Evolutionary conservation across 2,888 invertebrate species (phyloP), one percentile per base, ranked within the genome.

Genomic region (Nasonia oneida): DNA sequence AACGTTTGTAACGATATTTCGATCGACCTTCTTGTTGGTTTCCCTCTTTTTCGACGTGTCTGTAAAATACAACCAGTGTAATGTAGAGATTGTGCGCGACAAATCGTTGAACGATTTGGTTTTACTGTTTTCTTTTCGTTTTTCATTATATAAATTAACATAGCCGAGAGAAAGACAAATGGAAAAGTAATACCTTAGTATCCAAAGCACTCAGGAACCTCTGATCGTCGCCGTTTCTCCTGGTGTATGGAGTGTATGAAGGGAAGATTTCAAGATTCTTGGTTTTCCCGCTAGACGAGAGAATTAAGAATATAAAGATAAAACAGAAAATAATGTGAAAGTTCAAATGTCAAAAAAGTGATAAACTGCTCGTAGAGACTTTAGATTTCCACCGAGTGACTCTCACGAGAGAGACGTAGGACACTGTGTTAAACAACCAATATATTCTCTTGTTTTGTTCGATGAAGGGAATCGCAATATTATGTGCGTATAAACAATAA

Each of bases 291-390:
- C 33, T 18, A 57, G 8, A 53, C 61, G 23, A 73, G 33, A 8
- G 2, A 57, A 53, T 57, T 42, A 70, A 50, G 47, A 23, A n/a
- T 23, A 29, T 5, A 64, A 61, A 14, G n/a, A 39, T 4, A 71
- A 33, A 71, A 39, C 18, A 71, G 39, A 83, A n/a, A 71, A 57
- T 14, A 15, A 53, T 73, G 33, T 77, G 39, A 81, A 81, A 81
- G 80, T 81, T 85, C 70, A 81, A 81, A 81, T 76, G 67, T 76
- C 42, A 76, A 80, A 84, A 42, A 85, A 73, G 73, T 73, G 77
- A 81, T 84, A 77, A 85, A 78, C 37, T 78, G 50, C n/a, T 39
- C 33, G n/a, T 57, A 80, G 50, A 81, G 10, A 53, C 33, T 79
- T 84, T 47, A 61, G 70, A 70, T 79, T 71, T 77, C 53, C 15